Conservation (phyloP, 2,113 vertebrate species). For the Philantomba maxwellii region DNA sequence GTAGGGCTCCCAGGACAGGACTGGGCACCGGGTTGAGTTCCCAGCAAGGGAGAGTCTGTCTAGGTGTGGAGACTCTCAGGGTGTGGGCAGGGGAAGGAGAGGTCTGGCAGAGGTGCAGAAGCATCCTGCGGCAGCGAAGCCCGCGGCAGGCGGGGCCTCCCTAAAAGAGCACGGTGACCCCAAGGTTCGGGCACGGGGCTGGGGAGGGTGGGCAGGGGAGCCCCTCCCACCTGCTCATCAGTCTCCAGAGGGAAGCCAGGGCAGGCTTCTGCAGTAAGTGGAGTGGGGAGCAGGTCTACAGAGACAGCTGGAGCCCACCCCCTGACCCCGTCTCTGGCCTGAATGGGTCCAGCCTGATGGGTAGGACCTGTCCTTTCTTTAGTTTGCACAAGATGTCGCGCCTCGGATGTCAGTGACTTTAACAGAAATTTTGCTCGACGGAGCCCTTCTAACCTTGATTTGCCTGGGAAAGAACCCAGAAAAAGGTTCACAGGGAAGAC, state of each 20-base stretch:
- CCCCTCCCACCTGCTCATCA: background rate
- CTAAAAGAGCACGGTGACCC: background rate
- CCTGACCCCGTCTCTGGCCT: background rate
- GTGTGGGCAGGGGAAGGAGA: background rate
- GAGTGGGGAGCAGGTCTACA: background rate
- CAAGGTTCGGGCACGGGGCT: accelerated
- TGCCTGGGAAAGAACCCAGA: background rate
- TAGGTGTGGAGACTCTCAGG: background rate
- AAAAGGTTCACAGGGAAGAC: background rate
- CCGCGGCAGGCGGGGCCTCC: background rate
- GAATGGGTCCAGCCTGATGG: background rate
- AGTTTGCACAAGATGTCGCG: background rate
- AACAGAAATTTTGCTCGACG: background rate
- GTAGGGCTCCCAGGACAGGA: background rate
- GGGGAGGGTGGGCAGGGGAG: accelerated
- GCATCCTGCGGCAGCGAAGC: background rate
- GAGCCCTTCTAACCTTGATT: background rate
- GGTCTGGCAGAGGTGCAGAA: background rate
- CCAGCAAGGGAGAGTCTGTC: background rate
- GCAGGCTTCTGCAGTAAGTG: background rate
- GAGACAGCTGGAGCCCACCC: background rate
- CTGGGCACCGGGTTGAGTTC: background rate
- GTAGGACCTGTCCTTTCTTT: background rate
- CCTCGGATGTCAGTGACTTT: background rate
- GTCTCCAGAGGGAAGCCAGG: background rate